Percentiles rank a stretch among this genome's conserved stretches.
These are phyloP conservation scores for rabbit (Oryctolagus cuniculus) DNA, from an alignment of 2,113 vertebrate species.

Conservation along the genomic window DNA sequence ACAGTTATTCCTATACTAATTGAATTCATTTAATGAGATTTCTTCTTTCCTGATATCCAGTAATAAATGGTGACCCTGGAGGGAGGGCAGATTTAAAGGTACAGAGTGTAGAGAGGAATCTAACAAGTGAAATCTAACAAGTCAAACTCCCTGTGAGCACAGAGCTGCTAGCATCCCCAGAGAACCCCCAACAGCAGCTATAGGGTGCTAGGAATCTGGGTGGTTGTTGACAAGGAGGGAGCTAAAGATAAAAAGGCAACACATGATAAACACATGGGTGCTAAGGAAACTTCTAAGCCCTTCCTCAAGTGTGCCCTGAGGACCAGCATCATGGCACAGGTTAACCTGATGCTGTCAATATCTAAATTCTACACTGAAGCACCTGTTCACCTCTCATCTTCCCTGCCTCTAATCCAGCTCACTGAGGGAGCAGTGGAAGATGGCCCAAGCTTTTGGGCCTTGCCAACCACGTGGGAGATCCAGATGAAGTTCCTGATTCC, in stretches of 20 bases:
- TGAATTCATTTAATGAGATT: slow-evolving; percentile 52
- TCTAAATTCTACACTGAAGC: too few relatives aligned
- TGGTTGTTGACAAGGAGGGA: not conserved
- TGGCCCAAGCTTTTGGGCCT: too few relatives aligned
- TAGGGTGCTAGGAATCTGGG: not conserved
- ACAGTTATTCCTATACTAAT: slow-evolving; percentile 56
- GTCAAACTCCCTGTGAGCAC: not conserved
- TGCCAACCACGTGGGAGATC: too few relatives aligned
- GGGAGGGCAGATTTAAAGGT: not conserved
- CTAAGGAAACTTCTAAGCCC: not conserved
- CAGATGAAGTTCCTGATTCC: too few relatives aligned
- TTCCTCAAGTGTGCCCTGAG: too few relatives aligned
- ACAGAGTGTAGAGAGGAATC: not conserved
- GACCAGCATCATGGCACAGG: too few relatives aligned
- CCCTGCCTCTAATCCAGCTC: too few relatives aligned
- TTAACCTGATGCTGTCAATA: too few relatives aligned
- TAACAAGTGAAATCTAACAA: not conserved
- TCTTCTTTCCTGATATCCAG: not conserved
- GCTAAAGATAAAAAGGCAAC: not conserved
- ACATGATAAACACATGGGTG: not conserved
- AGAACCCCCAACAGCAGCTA: not conserved
- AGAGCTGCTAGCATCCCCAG: not conserved
- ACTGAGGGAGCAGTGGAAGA: too few relatives aligned
- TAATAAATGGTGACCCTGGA: not conserved
- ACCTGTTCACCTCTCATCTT: too few relatives aligned